Evolutionary conservation across 2,888 invertebrate genomes (phyloP), one percentile per base, ranked within the genome.

Genomic region (Julus scanicus): DNA sequence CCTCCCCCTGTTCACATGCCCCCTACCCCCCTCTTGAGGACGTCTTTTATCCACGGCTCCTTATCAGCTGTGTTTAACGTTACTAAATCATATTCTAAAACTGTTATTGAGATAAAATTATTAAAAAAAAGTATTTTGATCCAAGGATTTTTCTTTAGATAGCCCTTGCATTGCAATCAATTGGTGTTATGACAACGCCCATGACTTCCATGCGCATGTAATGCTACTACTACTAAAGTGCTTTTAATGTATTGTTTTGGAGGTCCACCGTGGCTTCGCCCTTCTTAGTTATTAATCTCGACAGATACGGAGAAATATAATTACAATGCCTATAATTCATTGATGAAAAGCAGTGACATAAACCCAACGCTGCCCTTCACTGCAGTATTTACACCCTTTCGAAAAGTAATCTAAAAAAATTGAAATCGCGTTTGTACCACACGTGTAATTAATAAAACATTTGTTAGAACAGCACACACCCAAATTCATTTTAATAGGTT

Each of bases 281-380:
- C 57, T 57, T 57, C 57, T 57, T 57, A 57, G 57, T 57, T 57
- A 57, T 57, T 57, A 57, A 57, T 57, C 57, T 57, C 11, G 57
- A 15, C 57, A 15, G 57, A 57, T 57, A 17, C 57, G 15, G 57
- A 11, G 13, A 48, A 57, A 15, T 57, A 57, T 15, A 57, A 57
- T 57, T 57, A 57, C 15, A 11, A 57, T 57, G 57, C 11, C 57
- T 57, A 57, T 57, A 57, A 57, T 57, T 57, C 57, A 57, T 15
- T 57, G 57, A 57, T 57, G 57, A 15, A 57, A 57, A 57, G 5
- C 15, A 57, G 11, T 57, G 57, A 57, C 57, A 4, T 15, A 15
- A 57, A 15, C 57, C 11, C 15, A 57, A 11, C 57, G 15, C 57
- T 57, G 57, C 57, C 15, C 57, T 4, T 29, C 29, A 29, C 29